Conservation (phyloP, 64 coral and sea anemone genomes). For the Actinia tenebrosa region DNA sequence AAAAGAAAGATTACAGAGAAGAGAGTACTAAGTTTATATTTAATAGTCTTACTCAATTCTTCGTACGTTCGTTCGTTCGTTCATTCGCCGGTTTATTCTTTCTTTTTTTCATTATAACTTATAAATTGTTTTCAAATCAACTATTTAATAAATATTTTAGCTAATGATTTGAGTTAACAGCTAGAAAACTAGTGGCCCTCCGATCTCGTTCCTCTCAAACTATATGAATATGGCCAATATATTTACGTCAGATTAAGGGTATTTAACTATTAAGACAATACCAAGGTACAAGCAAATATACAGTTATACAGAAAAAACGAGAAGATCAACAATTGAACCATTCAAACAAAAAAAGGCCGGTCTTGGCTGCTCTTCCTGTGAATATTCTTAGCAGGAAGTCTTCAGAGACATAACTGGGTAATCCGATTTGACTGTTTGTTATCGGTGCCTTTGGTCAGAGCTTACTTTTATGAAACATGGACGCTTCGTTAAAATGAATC, state of each 20-base stretch:
- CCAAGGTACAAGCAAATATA: background rate
- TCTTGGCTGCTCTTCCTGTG: background rate
- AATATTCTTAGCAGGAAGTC: slow-evolving; percentile 10
- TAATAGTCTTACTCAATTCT: too few species aligned
- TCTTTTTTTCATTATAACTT: background rate
- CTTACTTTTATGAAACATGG: background rate
- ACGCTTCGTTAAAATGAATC: background rate
- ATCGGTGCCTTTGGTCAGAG: background rate
- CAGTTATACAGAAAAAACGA: background rate
- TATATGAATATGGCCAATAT: background rate
- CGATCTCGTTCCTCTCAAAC: background rate
- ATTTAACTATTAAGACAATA: background rate
- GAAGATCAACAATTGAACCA: background rate
- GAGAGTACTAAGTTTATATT: too few species aligned
- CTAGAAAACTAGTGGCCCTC: background rate
- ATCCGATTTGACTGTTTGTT: slow-evolving; percentile 2
- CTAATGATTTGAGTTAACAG: background rate
- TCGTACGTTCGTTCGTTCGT: background rate
- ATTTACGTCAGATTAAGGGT: background rate
- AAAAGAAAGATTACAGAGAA: too few species aligned
- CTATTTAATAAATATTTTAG: too few species aligned
- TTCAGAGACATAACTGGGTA: slow-evolving; percentile 6
- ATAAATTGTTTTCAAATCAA: too few species aligned
- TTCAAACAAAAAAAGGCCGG: slow-evolving; percentile 7
- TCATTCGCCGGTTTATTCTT: background rate